phyloP scores from a whole-genome alignment of 2,888 invertebrate genomes.

The Nemotelus nigrinus region DNA sequence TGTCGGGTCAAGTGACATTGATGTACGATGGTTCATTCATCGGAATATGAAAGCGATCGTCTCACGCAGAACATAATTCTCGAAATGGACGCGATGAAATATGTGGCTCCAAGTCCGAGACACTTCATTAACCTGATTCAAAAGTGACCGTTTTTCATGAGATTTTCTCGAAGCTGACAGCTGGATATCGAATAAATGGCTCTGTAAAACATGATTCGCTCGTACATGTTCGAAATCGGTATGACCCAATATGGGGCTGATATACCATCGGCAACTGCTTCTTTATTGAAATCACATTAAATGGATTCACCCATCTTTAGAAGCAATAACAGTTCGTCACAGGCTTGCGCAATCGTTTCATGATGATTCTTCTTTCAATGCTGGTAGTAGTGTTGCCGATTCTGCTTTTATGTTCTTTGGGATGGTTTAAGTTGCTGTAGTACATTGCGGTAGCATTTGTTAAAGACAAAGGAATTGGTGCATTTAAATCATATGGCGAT shows the following conservation, averaged over 20 bases:
- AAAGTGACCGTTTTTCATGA: background rate
- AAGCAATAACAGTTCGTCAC: slow-evolving; percentile 23
- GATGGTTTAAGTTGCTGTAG: too few species aligned
- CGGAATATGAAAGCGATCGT: too few species aligned
- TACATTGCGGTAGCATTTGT: too few species aligned
- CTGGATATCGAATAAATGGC: background rate
- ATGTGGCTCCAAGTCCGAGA: background rate
- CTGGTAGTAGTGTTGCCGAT: background rate
- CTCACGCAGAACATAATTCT: background rate
- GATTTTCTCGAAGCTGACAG: background rate
- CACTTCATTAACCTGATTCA: slow-evolving; percentile 39
- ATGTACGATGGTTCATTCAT: background rate
- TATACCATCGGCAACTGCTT: background rate
- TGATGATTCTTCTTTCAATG: background rate
- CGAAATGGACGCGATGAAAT: background rate
- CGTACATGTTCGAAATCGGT: background rate
- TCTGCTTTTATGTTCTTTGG: too few species aligned
- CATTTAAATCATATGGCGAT: too few species aligned
- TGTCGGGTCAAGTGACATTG: slow-evolving; percentile 7
- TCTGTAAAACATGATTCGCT: background rate
- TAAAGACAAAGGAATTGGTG: too few species aligned
- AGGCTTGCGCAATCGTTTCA: slow-evolving; percentile 7
- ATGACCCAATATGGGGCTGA: slow-evolving; percentile 24
- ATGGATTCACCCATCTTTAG: slow-evolving; percentile 14
- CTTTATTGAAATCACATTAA: slow-evolving; percentile 20